Base-by-base conservation (phyloP, 2,113 vertebrate species). In the Clarias batrachus region DNA sequence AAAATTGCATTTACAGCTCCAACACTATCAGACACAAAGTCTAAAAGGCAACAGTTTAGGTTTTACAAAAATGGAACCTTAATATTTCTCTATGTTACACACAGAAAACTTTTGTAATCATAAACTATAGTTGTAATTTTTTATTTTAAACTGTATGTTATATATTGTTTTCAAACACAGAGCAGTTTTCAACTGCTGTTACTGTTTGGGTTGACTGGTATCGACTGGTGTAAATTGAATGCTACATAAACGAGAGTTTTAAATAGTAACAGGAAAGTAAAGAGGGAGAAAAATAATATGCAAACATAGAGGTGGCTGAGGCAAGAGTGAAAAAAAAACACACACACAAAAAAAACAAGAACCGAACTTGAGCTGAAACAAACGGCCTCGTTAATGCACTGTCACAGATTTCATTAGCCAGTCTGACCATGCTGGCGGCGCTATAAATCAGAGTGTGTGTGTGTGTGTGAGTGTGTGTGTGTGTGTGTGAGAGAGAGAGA, bases 331-430 rank as follows among this genome's bases (percentile, higher is more conserved):
- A 90, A 70, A 71, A 76, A 68, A 25, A 81, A 41, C 41, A 41
- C 41, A 41, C 41, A 48, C 6, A 81, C 63, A 86, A 52, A 4
- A 30, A 85, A 91, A 91, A 74, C 93, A 71, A 82, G 91, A 91
- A 80, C 93, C 92, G 91, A 93, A 93, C 93, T 91, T 91, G n/a
- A 8, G 89, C 91, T 91, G 93, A 95, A 96, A 94, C 93, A 95
- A 94, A 94, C 93, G 94, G 93, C 93, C 94, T 96, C 94, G 95
- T 96, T 96, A 96, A 97, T 95, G 95, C 95, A 90, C 93, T 91
- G 93, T 94, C 96, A 96, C 94, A 95, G 92, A 94, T 95, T 96
- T 95, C 95, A 96, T 96, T 96, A 95, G 95, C 93, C 93, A 91
- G 92, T 94, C 92, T 93, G 94, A 94, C 93, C 93, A 91, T 89